Conservation (phyloP, 1,140 invertebrate species). For the Anoplophora glabripennis region DNA sequence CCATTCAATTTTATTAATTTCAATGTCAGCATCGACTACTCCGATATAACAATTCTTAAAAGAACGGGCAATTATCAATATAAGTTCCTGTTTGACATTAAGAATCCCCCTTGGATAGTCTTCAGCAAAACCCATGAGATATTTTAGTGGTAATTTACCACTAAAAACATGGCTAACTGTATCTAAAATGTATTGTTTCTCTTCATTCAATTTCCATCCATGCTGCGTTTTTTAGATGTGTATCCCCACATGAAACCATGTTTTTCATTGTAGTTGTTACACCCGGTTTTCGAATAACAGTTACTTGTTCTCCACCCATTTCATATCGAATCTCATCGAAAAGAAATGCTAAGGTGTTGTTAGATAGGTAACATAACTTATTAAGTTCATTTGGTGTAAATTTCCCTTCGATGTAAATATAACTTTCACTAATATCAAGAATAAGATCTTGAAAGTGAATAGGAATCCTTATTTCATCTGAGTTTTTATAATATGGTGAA, state of each 20-base stretch:
- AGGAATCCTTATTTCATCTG: slow-evolving; percentile 33
- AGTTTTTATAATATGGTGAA: slow-evolving; percentile 16
- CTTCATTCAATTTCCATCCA: slow-evolving; percentile 2
- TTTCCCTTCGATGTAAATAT: too few relatives aligned
- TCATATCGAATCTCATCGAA: too few relatives aligned
- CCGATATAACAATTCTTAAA: slow-evolving; percentile 8
- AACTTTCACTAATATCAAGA: too few relatives aligned
- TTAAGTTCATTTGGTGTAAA: not conserved
- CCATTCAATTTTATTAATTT: too few relatives aligned
- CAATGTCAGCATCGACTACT: too few relatives aligned
- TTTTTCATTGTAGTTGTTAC: too few relatives aligned
- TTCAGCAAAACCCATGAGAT: slow-evolving; percentile 18
- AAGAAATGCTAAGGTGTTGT: too few relatives aligned
- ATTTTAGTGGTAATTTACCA: slow-evolving; percentile 7
- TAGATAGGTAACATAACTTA: not conserved
- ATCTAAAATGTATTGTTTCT: slow-evolving; percentile 1
- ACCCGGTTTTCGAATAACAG: too few relatives aligned
- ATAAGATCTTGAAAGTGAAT: slow-evolving; percentile 22
- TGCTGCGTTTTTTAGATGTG: too few relatives aligned
- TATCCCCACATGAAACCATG: too few relatives aligned
- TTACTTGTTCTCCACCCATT: too few relatives aligned
- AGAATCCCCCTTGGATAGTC: slow-evolving; percentile 1
- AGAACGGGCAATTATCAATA: slow-evolving; percentile 6
- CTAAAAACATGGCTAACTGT: not conserved
- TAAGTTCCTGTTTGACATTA: slow-evolving; percentile 7